Percentiles rank a stretch among this genome's conserved stretches.
Conservation (phyloP, 2,113 vertebrate genomes). For the Pelmatolapia mariae region DNA sequence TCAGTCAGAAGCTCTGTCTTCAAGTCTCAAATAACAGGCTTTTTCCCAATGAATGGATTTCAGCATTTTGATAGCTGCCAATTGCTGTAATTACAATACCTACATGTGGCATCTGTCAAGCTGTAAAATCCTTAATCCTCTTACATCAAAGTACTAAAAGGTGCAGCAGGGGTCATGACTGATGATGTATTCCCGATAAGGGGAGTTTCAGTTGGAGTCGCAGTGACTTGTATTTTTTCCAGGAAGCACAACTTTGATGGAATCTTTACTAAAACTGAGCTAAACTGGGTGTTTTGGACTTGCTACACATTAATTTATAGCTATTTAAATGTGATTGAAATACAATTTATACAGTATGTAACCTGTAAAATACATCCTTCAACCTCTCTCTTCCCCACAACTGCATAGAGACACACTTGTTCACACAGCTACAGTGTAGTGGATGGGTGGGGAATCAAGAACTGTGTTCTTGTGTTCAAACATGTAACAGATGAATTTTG, state of each 20-base stretch:
- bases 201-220: neutral
- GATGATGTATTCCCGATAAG: neutral
- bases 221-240: neutral
- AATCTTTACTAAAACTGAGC: neutral
- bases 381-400: neutral
- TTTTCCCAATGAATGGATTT: neutral
- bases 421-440: neutral
- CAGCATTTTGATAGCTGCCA: slow-evolving; percentile 9
- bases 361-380: neutral
- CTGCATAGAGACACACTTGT: neutral
- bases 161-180: neutral
- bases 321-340: neutral
- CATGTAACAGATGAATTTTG: neutral
- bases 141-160: slow-evolving; percentile 17
- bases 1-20: neutral
- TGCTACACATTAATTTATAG: neutral
- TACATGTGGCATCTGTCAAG: slow-evolving; percentile 3
- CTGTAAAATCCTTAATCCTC: slow-evolving; percentile 19
- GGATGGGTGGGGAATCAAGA: neutral
- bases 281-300: neutral
- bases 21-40: neutral
- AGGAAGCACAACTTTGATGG: neutral
- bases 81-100: slow-evolving; percentile 29
- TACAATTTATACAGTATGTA: neutral
- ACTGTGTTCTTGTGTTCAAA: neutral